A percentile compares a stretch with the other conserved stretches of the same genome.
These are phyloP conservation scores for Taphrorychus bicolor DNA, from an alignment of 2,888 invertebrate genomes.

Conservation along the genomic window DNA sequence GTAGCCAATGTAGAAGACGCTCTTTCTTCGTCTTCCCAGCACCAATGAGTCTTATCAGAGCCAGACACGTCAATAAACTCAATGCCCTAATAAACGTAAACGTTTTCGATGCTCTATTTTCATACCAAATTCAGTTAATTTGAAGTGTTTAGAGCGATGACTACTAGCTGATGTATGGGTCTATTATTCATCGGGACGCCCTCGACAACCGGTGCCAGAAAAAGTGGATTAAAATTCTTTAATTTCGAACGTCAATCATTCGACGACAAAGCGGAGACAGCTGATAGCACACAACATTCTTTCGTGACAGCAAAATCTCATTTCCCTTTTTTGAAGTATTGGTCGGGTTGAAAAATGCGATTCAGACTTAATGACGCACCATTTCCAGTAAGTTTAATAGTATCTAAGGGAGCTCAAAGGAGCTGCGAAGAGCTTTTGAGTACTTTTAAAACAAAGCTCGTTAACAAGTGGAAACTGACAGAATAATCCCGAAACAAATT, in stretches of 20 bases:
- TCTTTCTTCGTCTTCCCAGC: no score
- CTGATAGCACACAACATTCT: slow-evolving; percentile 21
- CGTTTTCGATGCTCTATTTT: no score
- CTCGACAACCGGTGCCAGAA: slow-evolving; percentile 9
- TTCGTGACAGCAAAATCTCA: slow-evolving; percentile 31
- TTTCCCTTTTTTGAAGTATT: slow-evolving; percentile 6
- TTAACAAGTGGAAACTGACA: no score
- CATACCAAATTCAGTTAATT: neutral
- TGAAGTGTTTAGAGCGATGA: neutral
- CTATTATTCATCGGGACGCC: slow-evolving; percentile 12
- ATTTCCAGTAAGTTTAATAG: no score
- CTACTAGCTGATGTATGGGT: neutral
- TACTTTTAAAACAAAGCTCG: no score
- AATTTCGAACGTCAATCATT: slow-evolving; percentile 37
- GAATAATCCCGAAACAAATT: no score
- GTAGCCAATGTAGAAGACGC: no score
- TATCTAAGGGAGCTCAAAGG: no score
- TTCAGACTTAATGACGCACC: neutral
- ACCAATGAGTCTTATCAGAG: no score
- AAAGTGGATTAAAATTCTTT: slow-evolving; percentile 34
- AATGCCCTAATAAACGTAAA: no score
- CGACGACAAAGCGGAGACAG: slow-evolving; percentile 11
- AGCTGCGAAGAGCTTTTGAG: no score
- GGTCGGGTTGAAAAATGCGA: neutral
- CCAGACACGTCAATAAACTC: no score